These are phyloP conservation scores for Scytalopus superciliaris DNA, from an alignment of 2,113 vertebrate genomes.

Conservation along the genomic window DNA sequence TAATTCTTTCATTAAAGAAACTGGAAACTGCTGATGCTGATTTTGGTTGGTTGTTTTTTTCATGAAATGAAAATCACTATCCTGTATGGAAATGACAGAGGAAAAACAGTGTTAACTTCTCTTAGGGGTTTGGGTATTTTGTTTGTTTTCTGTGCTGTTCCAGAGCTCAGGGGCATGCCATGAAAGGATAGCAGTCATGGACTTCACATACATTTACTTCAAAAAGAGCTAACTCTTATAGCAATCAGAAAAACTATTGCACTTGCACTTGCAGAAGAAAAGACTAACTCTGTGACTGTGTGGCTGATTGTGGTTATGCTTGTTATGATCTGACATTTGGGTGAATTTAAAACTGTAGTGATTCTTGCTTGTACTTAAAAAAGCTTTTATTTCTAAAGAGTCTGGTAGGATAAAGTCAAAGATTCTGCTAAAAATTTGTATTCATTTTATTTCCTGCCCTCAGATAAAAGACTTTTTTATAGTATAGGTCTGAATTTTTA, in stretches of 20 bases:
- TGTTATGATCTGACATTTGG: background rate
- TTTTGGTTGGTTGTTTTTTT: background rate
- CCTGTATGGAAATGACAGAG: background rate
- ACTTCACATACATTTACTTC: background rate
- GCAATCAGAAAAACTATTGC: background rate
- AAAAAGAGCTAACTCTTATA: background rate
- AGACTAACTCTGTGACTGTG: background rate
- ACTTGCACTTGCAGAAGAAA: background rate
- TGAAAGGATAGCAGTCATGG: background rate
- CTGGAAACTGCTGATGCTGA: background rate
- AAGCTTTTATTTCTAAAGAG: background rate
- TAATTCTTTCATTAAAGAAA: background rate
- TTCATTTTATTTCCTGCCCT: background rate
- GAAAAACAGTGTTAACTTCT: background rate
- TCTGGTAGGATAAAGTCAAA: background rate
- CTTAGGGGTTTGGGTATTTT: accelerated
- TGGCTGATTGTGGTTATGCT: background rate
- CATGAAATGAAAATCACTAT: background rate
- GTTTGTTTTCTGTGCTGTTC: background rate
- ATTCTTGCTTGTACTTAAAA: background rate
- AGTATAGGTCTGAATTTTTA: background rate
- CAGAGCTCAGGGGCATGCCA: background rate
- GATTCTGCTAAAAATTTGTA: background rate
- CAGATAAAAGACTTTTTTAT: background rate
- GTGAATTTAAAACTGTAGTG: background rate